Evolutionary conservation across 2,888 invertebrate genomes (phyloP), one percentile per base, ranked within the genome.

Genomic region (Embidobia sp.): DNA sequence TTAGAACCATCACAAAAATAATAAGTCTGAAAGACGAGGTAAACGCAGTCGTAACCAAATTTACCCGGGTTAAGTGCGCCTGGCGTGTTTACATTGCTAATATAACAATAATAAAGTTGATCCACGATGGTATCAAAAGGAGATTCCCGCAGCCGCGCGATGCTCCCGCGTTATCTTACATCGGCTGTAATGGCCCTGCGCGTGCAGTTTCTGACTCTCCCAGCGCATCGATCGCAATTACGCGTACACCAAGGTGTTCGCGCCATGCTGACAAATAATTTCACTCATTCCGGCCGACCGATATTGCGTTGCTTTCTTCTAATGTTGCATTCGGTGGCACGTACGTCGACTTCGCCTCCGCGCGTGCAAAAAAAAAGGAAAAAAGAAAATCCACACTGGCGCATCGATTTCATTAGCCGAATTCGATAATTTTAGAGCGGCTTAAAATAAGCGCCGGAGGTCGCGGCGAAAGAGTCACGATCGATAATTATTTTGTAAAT

Each of bases 201-300:
- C 57, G 49, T 33, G 40, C 49, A 31, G 46, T 48, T 27, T 29
- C 37, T 48, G 33, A 29, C 61, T 69, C 49, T n/a, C n/a, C n/a
- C n/a, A n/a, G n/a, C 11, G 73, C 67, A 75, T 75, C 48, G 61
- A 67, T 75, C 55, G 75, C 63, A 55, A 67, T 67, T 75, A 61
- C 67, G 67, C 67, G 48, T 31, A 31, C 31, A 22, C 18, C 67
- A 46, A 67, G 48, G 42, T 48, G 67, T 69, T 61, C 55, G 53
- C 63, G 16, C 35, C 27, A 33, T 33, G 35, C 26, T 40, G 48
- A 67, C 55, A 49, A 63, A 61, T 55, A 55, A 57, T 53, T n/a
- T 35, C n/a, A 26, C 5, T 33, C 27, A 33, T n/a, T 11, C 3
- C 33, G n/a, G n/a, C n/a, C n/a, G n/a, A n/a, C n/a, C n/a, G n/a